Evolutionary conservation across 1,140 invertebrate genomes (phyloP).

Genomic region (Cotesia chilonis): DNA sequence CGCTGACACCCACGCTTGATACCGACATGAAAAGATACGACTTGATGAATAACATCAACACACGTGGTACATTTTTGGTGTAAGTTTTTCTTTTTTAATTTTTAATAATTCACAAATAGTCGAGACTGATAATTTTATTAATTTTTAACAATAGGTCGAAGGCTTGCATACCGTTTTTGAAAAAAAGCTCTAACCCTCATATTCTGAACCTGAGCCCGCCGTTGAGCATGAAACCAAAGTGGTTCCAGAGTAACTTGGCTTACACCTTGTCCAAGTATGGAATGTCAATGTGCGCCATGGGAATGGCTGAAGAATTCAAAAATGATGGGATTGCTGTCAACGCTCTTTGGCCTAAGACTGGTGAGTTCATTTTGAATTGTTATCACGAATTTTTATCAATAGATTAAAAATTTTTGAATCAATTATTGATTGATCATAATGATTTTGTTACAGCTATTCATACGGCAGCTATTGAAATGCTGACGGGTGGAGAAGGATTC

Average conservation of each 20-base stretch:
- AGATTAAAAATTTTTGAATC: too few species aligned
- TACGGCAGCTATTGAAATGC: slow-evolving; percentile 97
- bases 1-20: slow-evolving; percentile 82
- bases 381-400: too few species aligned
- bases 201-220: slow-evolving; percentile 97
- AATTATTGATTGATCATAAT: background rate
- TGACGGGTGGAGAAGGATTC: slow-evolving; percentile 75
- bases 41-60: slow-evolving; percentile 92
- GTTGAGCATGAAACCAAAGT: slow-evolving; percentile 86
- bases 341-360: slow-evolving; percentile 95
- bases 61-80: slow-evolving; percentile 91
- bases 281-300: slow-evolving; percentile 98
- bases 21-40: slow-evolving; percentile 97
- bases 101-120: background rate
- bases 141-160: slow-evolving; percentile 80
- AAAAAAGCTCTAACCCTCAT: slow-evolving; percentile 91
- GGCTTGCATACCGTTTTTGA: slow-evolving; percentile 88
- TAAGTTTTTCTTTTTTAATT: slow-evolving; percentile 65
- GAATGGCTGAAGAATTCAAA: slow-evolving; percentile 94
- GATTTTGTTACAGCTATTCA: slow-evolving; percentile 77
- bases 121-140: background rate
- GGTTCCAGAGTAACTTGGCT: slow-evolving; percentile 94
- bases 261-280: slow-evolving; percentile 99
- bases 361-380: slow-evolving; percentile 62
- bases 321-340: slow-evolving; percentile 90